These are phyloP conservation scores for Nanorana parkeri DNA, from an alignment of 2,113 vertebrate genomes.

Conservation along the genomic window DNA sequence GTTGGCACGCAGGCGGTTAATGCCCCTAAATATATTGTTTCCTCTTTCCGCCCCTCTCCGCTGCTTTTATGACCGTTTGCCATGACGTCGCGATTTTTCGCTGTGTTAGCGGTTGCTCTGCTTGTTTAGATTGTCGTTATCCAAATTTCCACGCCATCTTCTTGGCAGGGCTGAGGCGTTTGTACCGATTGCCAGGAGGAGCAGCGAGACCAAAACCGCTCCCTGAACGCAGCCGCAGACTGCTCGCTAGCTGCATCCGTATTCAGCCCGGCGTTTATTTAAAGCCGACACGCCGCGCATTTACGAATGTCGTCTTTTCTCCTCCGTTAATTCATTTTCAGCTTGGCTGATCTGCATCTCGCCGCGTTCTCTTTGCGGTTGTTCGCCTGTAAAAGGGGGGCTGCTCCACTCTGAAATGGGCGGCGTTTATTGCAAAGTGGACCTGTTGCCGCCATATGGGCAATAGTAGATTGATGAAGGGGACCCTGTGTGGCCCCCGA, in stretches of 20 bases:
- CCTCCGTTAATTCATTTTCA: no score
- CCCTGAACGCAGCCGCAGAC: neutral
- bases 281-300: neutral
- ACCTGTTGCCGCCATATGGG: no score
- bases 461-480: no score
- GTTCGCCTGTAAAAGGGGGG: no score
- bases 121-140: conserved; percentile 19
- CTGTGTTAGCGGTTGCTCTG: conserved; percentile 21
- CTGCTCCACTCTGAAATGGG: no score
- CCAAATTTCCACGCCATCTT: conserved; percentile 15
- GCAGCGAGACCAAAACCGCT: neutral
- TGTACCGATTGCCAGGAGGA: neutral
- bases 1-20: neutral
- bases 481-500: no score
- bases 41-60: neutral
- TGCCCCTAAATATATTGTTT: conserved; percentile 2
- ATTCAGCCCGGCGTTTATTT: neutral
- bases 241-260: no score
- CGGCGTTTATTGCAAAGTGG: no score
- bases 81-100: neutral
- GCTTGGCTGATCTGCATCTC: no score
- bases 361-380: no score
- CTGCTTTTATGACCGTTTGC: neutral
- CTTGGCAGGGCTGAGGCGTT: neutral
- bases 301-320: neutral